These are phyloP conservation scores for Polymixis lichenea DNA, from an alignment of 2,888 invertebrate genomes.

Conservation along the genomic window DNA sequence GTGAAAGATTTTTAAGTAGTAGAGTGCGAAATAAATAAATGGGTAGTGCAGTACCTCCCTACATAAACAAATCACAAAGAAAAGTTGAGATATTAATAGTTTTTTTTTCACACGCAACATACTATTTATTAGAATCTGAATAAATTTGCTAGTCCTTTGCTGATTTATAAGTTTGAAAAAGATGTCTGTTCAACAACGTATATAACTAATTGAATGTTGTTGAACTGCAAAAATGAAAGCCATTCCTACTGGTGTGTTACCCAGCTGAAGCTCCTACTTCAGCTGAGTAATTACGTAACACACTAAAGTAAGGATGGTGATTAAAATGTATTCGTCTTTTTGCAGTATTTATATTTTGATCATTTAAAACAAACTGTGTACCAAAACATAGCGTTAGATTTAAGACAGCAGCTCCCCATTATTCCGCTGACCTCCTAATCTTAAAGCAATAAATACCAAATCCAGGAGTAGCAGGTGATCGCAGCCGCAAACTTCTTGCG, in stretches of 20 bases:
- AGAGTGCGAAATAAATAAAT: not conserved
- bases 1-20: not conserved
- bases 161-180: too few species aligned
- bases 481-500: slow-evolving; percentile 59
- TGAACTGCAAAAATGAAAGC: too few species aligned
- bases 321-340: too few species aligned
- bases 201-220: too few species aligned
- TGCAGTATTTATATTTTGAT: too few species aligned
- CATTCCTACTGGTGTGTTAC: too few species aligned
- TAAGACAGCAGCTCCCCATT: not conserved
- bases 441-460: slow-evolving; percentile 52
- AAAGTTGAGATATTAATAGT: not conserved
- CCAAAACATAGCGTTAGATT: not conserved
- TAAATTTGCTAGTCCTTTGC: too few species aligned
- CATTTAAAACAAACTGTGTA: not conserved
- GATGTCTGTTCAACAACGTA: too few species aligned
- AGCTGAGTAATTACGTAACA: too few species aligned
- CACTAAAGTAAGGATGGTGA: too few species aligned
- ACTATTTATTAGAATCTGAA: too few species aligned
- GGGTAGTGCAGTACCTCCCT: not conserved
- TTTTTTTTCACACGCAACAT: not conserved
- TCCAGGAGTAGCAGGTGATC: slow-evolving; percentile 65
- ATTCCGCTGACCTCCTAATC: slow-evolving; percentile 24
- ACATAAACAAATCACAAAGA: not conserved
- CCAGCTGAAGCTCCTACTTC: too few species aligned